A percentile compares a stretch with the other conserved stretches of the same genome.
Conservation (phyloP, 2,888 invertebrate species). For the Listrodromus nycthemerus region DNA sequence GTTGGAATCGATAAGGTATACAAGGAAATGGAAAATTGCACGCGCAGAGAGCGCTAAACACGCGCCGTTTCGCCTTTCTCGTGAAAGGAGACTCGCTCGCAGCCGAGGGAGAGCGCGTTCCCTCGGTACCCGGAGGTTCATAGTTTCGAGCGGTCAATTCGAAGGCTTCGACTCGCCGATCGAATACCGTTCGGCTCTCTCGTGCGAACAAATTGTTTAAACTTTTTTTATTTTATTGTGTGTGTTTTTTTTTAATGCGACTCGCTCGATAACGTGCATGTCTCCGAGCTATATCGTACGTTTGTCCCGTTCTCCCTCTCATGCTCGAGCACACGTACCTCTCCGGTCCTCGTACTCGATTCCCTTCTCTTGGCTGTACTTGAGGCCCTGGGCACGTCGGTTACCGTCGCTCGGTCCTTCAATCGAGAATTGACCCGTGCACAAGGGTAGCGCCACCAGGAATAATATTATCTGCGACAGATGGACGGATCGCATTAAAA, state of each 20-base stretch:
- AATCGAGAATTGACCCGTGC: conserved; percentile 82
- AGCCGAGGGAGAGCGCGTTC: conserved; percentile 22
- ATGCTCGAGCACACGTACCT: conserved; percentile 73
- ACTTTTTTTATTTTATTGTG: conserved; percentile 2
- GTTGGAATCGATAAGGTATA: conserved; percentile 35
- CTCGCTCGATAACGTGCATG: conserved; percentile 21
- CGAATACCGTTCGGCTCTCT: conserved; percentile 31
- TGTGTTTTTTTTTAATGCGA: conserved; percentile 6
- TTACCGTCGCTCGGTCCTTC: conserved; percentile 82
- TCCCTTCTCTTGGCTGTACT: conserved; percentile 80
- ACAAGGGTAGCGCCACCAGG: conserved; percentile 76
- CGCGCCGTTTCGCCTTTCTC: conserved; percentile 52
- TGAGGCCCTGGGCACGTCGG: conserved; percentile 81
- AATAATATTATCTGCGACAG: conserved; percentile 76
- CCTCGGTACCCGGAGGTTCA: conserved; percentile 7
- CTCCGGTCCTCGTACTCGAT: conserved; percentile 80
- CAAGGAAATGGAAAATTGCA: conserved; percentile 29
- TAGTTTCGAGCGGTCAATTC: conserved; percentile 24
- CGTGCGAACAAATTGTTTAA: conserved; percentile 35
- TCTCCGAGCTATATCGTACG: conserved; percentile 12
- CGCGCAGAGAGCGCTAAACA: not conserved
- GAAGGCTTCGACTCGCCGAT: conserved; percentile 1
- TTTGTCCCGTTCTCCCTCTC: conserved; percentile 29
- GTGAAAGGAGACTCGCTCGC: conserved; percentile 61
- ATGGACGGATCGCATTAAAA: too few species aligned